These are phyloP conservation scores for Pantherophis guttatus DNA, from an alignment of 2,113 vertebrate genomes.

Conservation along the genomic window DNA sequence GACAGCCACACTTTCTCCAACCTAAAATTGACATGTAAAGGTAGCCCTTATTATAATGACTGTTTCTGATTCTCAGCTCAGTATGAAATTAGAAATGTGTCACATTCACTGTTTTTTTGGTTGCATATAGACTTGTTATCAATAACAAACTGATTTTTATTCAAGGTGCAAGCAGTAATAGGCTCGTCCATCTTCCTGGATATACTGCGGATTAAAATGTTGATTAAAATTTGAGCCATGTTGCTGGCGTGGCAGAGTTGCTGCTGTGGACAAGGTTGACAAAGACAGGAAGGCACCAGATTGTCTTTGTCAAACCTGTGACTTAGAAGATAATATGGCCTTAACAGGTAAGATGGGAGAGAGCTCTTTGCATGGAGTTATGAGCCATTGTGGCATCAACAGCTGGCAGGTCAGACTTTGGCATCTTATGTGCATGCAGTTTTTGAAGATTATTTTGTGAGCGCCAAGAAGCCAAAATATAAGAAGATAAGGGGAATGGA, in stretches of 20 bases:
- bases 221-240: neutral
- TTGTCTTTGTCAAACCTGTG: neutral
- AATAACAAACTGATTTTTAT: neutral
- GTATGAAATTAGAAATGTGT: conserved; percentile 35
- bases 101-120: conserved; percentile 18
- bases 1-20: conserved; percentile 50
- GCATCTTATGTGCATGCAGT: neutral
- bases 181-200: neutral
- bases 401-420: neutral
- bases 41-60: neutral
- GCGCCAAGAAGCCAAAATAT: neutral
- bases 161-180: neutral
- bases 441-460: neutral
- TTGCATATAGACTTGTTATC: conserved; percentile 1
- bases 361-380: neutral
- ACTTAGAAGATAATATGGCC: neutral
- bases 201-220: neutral
- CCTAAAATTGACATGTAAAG: conserved; percentile 17
- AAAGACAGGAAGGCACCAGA: neutral
- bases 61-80: neutral
- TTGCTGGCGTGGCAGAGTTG: neutral
- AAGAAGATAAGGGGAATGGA: neutral
- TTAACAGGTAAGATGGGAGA: neutral
- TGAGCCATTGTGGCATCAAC: neutral
- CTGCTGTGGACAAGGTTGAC: neutral